phyloP scores from a whole-genome alignment of 2,113 vertebrate species.

The Daboia siamensis region DNA sequence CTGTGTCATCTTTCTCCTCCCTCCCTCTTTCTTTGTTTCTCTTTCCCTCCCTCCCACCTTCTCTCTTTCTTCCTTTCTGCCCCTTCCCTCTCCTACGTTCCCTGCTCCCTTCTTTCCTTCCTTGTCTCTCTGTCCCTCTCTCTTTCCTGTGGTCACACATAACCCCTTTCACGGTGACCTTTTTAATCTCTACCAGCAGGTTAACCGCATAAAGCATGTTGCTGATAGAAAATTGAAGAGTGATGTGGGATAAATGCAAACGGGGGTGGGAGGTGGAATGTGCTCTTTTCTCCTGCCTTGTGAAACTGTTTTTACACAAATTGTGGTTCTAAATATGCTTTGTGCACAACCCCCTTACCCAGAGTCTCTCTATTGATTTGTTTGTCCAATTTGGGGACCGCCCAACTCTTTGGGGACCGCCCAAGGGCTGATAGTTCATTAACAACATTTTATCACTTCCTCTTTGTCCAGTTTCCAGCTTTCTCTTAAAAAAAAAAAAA shows the following conservation, averaged over 20 bases:
- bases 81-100: too few relatives aligned
- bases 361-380: background rate
- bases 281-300: too few relatives aligned
- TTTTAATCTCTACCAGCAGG: background rate
- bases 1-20: background rate
- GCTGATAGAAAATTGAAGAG: background rate
- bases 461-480: too few relatives aligned
- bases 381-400: background rate
- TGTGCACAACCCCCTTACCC: background rate
- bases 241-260: background rate
- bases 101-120: too few relatives aligned
- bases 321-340: background rate
- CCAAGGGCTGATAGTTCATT: background rate
- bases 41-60: too few relatives aligned
- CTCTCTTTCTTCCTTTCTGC: too few relatives aligned
- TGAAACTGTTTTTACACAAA: background rate
- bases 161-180: background rate
- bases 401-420: too few relatives aligned
- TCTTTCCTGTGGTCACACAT: background rate
- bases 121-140: too few relatives aligned
- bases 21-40: too few relatives aligned
- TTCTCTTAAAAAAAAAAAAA: background rate
- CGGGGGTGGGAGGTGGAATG: fast-evolving
- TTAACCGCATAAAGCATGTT: background rate
- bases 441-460: background rate